These are phyloP conservation scores for Rallus limicola DNA, from an alignment of 2,113 vertebrate species.

Conservation along the genomic window DNA sequence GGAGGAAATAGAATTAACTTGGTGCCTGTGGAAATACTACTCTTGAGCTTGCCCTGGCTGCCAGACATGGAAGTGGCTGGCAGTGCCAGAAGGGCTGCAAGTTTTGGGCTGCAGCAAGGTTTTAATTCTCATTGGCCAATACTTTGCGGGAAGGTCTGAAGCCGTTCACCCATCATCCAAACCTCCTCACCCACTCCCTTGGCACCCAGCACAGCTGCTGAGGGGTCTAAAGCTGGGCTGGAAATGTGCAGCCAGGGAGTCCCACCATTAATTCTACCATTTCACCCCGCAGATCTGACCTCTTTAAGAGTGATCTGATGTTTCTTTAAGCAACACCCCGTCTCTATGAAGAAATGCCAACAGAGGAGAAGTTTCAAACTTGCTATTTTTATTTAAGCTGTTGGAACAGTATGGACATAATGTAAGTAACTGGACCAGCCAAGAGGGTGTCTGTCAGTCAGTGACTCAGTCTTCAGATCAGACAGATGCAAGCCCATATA, in stretches of 20 bases:
- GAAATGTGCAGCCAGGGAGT: neutral
- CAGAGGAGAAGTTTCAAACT: slow-evolving; percentile 37
- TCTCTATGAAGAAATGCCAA: slow-evolving; percentile 61
- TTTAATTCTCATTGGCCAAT: neutral
- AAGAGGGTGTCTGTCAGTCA: slow-evolving; percentile 44
- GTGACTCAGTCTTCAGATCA: slow-evolving; percentile 61
- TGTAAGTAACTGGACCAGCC: slow-evolving; percentile 33
- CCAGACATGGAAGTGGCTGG: neutral
- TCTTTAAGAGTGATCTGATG: slow-evolving; percentile 30
- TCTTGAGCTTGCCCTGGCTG: neutral
- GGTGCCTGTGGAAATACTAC: neutral
- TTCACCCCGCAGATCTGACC: slow-evolving; percentile 31
- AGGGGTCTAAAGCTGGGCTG: neutral
- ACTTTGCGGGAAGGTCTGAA: neutral
- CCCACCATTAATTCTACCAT: slow-evolving; percentile 25
- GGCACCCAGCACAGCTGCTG: neutral
- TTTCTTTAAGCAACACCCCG: slow-evolving; percentile 61
- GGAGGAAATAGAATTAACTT: neutral
- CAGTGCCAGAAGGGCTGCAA: neutral
- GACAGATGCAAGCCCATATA: slow-evolving; percentile 51
- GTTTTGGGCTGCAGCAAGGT: neutral
- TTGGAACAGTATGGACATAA: slow-evolving; percentile 51
- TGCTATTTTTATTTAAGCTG: slow-evolving; percentile 58
- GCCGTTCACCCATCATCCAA: neutral
- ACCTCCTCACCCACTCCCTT: neutral